Evolutionary conservation across 2,888 invertebrate genomes (phyloP), one percentile per base, ranked within the genome.

Genomic region (Acronicta leporina): DNA sequence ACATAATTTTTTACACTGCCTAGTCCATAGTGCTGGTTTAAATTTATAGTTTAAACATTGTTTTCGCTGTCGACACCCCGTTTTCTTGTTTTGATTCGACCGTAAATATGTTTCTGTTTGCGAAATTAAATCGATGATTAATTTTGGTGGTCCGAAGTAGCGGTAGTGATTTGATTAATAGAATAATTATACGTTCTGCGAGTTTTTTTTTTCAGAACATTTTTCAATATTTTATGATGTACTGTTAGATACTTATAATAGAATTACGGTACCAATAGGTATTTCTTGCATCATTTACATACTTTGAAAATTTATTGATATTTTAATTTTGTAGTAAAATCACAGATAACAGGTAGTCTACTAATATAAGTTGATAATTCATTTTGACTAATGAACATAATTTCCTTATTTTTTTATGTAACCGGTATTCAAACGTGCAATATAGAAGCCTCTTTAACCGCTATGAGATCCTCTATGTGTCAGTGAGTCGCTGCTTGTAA

Each of bases 1-100:
- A 92, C 88, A 86, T 88, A 83, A 82, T 91, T 92, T 90, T 92
- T 92, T 91, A 88, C 86, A 81, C 73, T 63, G 78, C 76, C 81
- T 58, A 74, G 81, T 84, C 81, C 74, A 80, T 85, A 86, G 84
- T 84, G 65, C 65, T 43, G 72, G 25, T 49, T 61, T 49, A 48
- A 40, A 68, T 63, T 68, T 68, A 63, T 66, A 49, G 43, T 46
- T 46, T 46, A 30, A 56, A 59, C 48, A 56, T 48, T 60, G 47
- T 51, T 53, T 27, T 60, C 27, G 16, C 40, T 35, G 44, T 41
- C 38, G 45, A 40, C 50, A 52, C 41, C 44, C 10, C 9, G 47
- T 56, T 62, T 55, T 56, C 11, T 41, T 47, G 16, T 38, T 35
- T 38, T 2, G 4, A n/a, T 16, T 42, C 0, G 13, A 27, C 50